phyloP scores from a whole-genome alignment of 2,113 vertebrate species.

The Lophochroa leadbeateri region DNA sequence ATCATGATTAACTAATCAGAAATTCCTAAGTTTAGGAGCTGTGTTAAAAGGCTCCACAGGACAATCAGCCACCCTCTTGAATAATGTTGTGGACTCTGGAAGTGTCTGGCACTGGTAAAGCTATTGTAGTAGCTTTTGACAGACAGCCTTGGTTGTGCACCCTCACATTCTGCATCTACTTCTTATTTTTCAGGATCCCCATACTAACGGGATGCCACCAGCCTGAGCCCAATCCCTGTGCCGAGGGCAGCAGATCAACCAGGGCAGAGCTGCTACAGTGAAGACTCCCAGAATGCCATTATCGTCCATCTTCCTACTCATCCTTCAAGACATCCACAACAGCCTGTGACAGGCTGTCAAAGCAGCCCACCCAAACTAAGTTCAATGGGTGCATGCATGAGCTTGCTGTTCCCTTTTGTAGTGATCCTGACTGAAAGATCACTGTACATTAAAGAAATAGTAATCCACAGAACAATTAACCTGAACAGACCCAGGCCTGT shows the following conservation, averaged over 20 bases:
- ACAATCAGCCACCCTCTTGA: background rate
- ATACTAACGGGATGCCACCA: background rate
- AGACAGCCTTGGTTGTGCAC: background rate
- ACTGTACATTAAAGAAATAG: background rate
- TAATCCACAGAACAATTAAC: background rate
- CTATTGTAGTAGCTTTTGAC: background rate
- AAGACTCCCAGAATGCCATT: background rate
- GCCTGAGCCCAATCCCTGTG: background rate
- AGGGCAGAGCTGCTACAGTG: background rate
- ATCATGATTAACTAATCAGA: background rate
- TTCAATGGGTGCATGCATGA: fast-evolving
- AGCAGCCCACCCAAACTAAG: background rate
- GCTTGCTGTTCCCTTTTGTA: background rate
- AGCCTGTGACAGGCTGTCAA: background rate
- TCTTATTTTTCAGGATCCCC: background rate
- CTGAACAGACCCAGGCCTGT: background rate
- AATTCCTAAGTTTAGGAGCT: background rate
- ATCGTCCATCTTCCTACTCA: background rate
- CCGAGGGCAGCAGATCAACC: background rate
- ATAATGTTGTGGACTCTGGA: background rate
- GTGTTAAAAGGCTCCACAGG: background rate
- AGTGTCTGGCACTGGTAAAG: background rate
- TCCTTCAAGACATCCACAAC: background rate
- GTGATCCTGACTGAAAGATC: background rate
- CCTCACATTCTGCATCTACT: background rate